A percentile compares a stretch with the other conserved stretches of the same genome.
Evolutionary conservation across 1,140 invertebrate species (phyloP).

Genomic region (Bombus turneri): DNA sequence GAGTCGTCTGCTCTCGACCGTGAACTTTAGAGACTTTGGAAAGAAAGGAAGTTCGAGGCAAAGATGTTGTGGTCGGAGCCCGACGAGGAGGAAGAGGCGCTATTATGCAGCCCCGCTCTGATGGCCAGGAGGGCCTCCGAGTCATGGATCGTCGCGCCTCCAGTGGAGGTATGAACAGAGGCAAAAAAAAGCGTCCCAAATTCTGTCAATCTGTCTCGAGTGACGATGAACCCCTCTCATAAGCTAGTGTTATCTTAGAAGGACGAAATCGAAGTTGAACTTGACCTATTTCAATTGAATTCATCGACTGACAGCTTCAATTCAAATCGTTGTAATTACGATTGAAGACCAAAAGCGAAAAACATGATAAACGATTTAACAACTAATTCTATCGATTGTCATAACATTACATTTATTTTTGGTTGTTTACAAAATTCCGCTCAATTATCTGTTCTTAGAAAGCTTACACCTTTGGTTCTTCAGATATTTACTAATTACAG

Average conservation of each 20-base stretch:
- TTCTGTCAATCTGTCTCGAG: not conserved
- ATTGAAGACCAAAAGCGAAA: not conserved
- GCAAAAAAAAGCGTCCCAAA: too few relatives aligned
- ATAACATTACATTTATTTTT: not conserved
- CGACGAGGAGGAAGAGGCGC: slow-evolving; percentile 90
- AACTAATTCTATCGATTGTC: not conserved
- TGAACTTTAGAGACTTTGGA: not conserved
- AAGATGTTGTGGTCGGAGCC: slow-evolving; percentile 88
- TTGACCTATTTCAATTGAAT: not conserved
- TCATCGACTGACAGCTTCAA: not conserved
- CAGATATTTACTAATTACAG: too few relatives aligned
- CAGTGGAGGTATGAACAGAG: slow-evolving; percentile 87
- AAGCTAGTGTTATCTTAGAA: not conserved
- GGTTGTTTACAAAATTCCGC: too few relatives aligned
- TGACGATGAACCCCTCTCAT: not conserved
- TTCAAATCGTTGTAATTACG: not conserved
- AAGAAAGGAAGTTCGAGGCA: not conserved
- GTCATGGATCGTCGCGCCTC: slow-evolving; percentile 93
- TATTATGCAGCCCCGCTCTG: slow-evolving; percentile 92
- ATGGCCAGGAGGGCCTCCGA: slow-evolving; percentile 91
- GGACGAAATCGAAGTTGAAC: not conserved
- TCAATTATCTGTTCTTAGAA: too few relatives aligned
- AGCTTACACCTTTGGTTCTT: too few relatives aligned
- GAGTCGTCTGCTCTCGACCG: not conserved
- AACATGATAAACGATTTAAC: not conserved